Base-by-base conservation (phyloP, 2,113 vertebrate genomes). In the Rousettus leschenaultii region DNA sequence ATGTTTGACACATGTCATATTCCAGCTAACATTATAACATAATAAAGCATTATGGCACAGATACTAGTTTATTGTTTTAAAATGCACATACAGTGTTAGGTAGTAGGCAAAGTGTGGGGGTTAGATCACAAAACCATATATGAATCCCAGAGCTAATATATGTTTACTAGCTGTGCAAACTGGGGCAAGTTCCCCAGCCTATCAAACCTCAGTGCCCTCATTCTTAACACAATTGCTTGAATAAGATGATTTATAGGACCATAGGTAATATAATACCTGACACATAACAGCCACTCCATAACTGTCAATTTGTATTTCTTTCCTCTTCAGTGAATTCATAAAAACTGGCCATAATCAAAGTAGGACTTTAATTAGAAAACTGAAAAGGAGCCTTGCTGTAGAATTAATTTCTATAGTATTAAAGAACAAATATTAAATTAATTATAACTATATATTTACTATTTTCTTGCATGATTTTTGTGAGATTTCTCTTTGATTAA, bases 351-450 rank as follows among this genome's bases (percentile, higher is more conserved):
- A 12, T 48, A 86, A 40, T 87, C 73, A 78, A 79, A 92, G 53
- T 77, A 26, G 53, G 66, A 63, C 70, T 90, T 92, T 57, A 89
- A 82, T 86, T 88, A 89, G 91, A 59, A 93, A 96, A 65, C 53
- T 40, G 38, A 35, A 63, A 89, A 53, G 71, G 3, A 11, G 14
- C 30, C 40, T 53, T 85, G 35, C 30, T 89, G 35, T 61, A 71
- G 43, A 77, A 82, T 68, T 38, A 45, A 19, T 92, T 78, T 70
- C 71, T 71, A 11, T 95, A 78, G 61, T 87, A 71, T 53, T 59
- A 16, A 66, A 71, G 35, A 86, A 55, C 40, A 71, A 61, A 84
- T 77, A 78, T 4, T 38, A 75, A n/a, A 71, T 95, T 66, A 92
- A 78, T 90, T 78, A 73, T 30, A 83, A 66, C 13, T 79, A 93